A percentile compares a stretch with the other conserved stretches of the same genome.
These are phyloP conservation scores for Panurus biarmicus DNA, from an alignment of 2,113 vertebrate species.

Conservation along the genomic window DNA sequence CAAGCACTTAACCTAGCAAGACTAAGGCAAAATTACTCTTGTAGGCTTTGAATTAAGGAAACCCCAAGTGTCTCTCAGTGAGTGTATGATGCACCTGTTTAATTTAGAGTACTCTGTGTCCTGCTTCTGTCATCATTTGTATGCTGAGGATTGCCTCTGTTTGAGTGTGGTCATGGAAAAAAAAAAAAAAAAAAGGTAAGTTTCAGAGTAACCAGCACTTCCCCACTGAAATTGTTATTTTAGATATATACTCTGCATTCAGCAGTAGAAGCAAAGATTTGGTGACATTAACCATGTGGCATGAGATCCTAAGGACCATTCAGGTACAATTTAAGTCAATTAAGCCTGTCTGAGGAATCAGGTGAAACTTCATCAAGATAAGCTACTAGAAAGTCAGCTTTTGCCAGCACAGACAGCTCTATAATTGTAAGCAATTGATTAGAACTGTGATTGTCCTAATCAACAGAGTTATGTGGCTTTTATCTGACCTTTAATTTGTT, in stretches of 20 bases:
- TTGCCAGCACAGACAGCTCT: background rate
- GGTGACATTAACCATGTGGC: background rate
- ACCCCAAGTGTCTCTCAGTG: background rate
- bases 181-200: background rate
- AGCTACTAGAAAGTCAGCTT: background rate
- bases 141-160: background rate
- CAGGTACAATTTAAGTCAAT: background rate
- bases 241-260: background rate
- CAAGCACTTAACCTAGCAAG: background rate
- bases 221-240: background rate
- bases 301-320: background rate
- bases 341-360: background rate
- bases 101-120: background rate
- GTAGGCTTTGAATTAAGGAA: background rate
- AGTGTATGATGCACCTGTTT: background rate
- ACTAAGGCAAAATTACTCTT: background rate
- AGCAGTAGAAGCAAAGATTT: background rate
- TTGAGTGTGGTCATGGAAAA: background rate
- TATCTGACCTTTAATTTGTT: constrained; percentile 36
- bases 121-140: background rate
- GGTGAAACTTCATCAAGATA: constrained; percentile 6
- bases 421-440: constrained; percentile 19
- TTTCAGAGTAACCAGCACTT: background rate
- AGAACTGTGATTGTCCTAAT: constrained; percentile 2
- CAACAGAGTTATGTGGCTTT: background rate